A percentile compares a stretch with the other conserved stretches of the same genome.
These are phyloP conservation scores for Crocuta crocuta DNA, from an alignment of 2,113 vertebrate genomes.

Conservation along the genomic window DNA sequence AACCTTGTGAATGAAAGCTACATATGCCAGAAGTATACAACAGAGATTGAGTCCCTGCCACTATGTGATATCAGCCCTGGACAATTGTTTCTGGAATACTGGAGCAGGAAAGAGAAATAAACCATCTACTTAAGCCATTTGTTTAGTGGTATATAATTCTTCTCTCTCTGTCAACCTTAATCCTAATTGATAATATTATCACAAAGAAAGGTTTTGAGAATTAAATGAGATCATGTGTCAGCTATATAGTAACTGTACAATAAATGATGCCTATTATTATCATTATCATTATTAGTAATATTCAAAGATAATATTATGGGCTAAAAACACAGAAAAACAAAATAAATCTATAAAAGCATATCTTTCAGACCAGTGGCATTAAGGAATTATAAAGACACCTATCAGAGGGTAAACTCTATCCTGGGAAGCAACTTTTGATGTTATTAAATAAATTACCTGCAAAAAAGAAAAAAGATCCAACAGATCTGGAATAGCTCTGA, in stretches of 20 bases:
- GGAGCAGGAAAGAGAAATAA: conserved; percentile 17
- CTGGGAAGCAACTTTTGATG: conserved; percentile 31
- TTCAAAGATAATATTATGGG: background rate
- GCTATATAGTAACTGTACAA: background rate
- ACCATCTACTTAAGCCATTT: background rate
- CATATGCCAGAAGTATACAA: background rate
- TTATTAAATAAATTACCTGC: conserved; percentile 47
- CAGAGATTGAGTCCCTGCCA: background rate
- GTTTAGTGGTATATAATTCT: background rate
- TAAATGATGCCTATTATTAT: background rate
- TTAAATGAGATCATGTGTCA: background rate
- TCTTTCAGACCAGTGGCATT: background rate
- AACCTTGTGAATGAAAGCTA: background rate
- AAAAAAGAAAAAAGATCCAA: conserved; percentile 62
- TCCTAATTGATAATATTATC: background rate
- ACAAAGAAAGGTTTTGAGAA: conserved; percentile 4
- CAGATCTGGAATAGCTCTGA: conserved; percentile 21
- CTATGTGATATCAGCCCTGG: background rate
- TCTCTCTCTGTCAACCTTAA: background rate
- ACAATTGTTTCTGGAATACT: background rate
- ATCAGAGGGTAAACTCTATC: background rate
- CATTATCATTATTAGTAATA: background rate
- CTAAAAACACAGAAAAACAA: background rate
- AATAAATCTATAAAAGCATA: conserved; percentile 20
- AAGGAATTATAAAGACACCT: background rate